Conservation (phyloP, 1,140 invertebrate species). For the Saxidomus purpurata region DNA sequence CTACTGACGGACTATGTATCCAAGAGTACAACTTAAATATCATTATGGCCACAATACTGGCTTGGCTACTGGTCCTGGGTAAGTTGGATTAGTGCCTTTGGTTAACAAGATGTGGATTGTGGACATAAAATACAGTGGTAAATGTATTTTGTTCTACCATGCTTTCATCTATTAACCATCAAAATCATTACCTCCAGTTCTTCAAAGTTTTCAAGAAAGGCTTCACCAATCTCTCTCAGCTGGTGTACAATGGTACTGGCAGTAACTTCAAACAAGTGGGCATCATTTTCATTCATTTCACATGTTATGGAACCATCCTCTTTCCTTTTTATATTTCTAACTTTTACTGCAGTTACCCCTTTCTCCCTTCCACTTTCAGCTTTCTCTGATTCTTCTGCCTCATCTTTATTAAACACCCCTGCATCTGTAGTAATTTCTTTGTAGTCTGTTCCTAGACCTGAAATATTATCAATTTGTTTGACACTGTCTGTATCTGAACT, state of each 20-base stretch:
- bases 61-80: too few species aligned
- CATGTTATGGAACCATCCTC: constrained; percentile 34
- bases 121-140: background rate
- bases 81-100: too few species aligned
- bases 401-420: background rate
- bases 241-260: background rate
- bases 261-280: constrained; percentile 27
- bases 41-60: too few species aligned
- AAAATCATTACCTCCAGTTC: constrained; percentile 44
- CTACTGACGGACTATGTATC: too few species aligned
- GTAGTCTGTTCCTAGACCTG: background rate
- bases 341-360: background rate
- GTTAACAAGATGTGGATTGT: too few species aligned
- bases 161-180: too few species aligned
- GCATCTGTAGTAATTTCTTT: background rate
- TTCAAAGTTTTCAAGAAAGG: background rate
- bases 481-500: background rate
- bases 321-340: constrained; percentile 16
- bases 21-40: too few species aligned
- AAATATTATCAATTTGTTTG: background rate
- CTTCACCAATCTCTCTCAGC: background rate
- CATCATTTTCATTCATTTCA: constrained; percentile 49
- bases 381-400: background rate
- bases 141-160: background rate
- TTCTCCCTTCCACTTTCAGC: background rate